Base-by-base conservation (phyloP, 2,888 invertebrate genomes). In the Macroteleia sp. region DNA sequence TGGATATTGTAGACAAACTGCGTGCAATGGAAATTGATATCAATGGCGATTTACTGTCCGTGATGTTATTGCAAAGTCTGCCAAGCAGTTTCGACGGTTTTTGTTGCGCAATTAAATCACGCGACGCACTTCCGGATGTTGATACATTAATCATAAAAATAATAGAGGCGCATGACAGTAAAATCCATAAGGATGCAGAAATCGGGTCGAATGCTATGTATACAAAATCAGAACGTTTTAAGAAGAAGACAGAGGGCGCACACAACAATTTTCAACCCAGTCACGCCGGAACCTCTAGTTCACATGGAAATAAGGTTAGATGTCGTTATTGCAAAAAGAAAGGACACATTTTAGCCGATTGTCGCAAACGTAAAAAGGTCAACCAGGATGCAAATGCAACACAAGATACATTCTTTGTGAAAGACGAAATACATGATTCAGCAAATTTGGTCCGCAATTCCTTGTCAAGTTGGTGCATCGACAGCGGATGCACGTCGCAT, bases 1-100 rank as follows among this genome's bases (percentile, higher is more conserved):
- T 64, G 42, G 71, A 61, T 28, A 61, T 42, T n/a, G 73, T 79
- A 2, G 78, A 78, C 10, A 78, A 78, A 22, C 39, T 75, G 5
- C 44, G 22, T 10, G 44, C 52, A 17, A 61, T 79, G 77, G 41
- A 62, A 3, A 52, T 79, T 3, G 52, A 28, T 2, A 66, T 79
- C 2, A 42, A 71, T 19, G 32, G 39, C 1, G 73, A 73, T n/a
- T n/a, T 73, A 5, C 22, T 69, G 10, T 10, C 57, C 1, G 25
- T 69, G 0, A 57, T 69, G 59, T 19, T 70, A 9, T 22, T 71
- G 0, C 48, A 69, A 44, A 70, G 52, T 34, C 16, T 70, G 5
- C 67, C 57, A 2, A 25, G 9, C 9, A 64, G 44, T 10, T 57
- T n/a, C 10, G 67, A 75, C 9, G 64, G 52, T 36, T 78, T 78